Percentiles rank a stretch among this genome's conserved stretches.
Conservation (phyloP, 2,888 invertebrate species). For the Embidobia sp. region DNA sequence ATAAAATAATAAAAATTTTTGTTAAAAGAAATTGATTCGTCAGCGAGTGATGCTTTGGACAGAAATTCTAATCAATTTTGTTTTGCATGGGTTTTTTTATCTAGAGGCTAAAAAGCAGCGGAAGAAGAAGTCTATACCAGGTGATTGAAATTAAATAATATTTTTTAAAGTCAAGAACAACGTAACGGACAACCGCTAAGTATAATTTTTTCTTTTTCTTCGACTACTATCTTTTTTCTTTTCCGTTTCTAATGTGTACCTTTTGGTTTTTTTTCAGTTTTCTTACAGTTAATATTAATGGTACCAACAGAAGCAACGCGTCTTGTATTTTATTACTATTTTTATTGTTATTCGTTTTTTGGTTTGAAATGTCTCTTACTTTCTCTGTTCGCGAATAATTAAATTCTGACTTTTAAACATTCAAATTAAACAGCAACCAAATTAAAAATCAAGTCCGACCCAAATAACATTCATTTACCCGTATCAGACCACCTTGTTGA, state of each 20-base stretch:
- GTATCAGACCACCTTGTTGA: conserved; percentile 30
- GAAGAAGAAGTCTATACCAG: conserved; percentile 95
- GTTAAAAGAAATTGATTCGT: conserved; percentile 24
- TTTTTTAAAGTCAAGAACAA: conserved; percentile 52
- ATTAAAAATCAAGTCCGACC: conserved; percentile 32
- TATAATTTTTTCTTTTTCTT: conserved; percentile 26
- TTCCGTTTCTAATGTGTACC: neutral
- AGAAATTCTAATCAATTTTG: conserved; percentile 79
- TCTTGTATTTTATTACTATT: conserved; percentile 8
- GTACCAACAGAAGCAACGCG: neutral
- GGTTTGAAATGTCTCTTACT: neutral
- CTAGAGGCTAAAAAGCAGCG: conserved; percentile 97
- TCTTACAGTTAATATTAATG: too few species aligned
- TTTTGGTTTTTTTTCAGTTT: too few species aligned
- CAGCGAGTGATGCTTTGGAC: conserved; percentile 70
- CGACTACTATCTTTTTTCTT: neutral
- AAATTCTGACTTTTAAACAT: conserved; percentile 32
- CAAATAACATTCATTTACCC: conserved; percentile 51
- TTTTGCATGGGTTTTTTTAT: conserved; percentile 81
- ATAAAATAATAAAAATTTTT: neutral
- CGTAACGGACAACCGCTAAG: conserved; percentile 43
- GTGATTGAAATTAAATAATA: conserved; percentile 84
- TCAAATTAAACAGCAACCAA: conserved; percentile 36
- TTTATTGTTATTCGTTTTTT: neutral
- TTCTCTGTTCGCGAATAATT: conserved; percentile 14